These are phyloP conservation scores for Drosophila koepferae DNA, from an alignment of 2,888 invertebrate genomes.

Conservation along the genomic window DNA sequence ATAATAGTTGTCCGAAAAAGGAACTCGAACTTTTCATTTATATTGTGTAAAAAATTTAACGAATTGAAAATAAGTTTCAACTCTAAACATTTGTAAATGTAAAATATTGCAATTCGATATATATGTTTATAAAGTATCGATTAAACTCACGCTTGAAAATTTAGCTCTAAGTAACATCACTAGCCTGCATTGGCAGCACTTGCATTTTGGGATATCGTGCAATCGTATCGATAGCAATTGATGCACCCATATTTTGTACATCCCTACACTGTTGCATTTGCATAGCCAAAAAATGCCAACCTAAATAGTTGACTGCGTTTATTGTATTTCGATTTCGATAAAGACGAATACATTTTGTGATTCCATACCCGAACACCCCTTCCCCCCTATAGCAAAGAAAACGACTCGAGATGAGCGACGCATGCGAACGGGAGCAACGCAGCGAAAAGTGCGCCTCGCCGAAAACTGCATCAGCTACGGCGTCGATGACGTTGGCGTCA, in stretches of 20 bases:
- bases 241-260: slow-evolving; percentile 54
- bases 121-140: neutral
- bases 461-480: slow-evolving; percentile 61
- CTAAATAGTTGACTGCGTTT: slow-evolving; percentile 62
- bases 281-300: slow-evolving; percentile 66
- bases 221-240: slow-evolving; percentile 43
- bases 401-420: slow-evolving; percentile 56
- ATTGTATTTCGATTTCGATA: slow-evolving; percentile 54
- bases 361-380: slow-evolving; percentile 17
- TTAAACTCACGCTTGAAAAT: neutral
- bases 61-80: neutral
- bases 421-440: slow-evolving; percentile 77
- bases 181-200: slow-evolving; percentile 25
- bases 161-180: neutral
- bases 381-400: slow-evolving; percentile 29
- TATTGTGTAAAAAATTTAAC: neutral
- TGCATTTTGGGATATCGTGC: slow-evolving; percentile 29
- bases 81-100: no score
- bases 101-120: neutral
- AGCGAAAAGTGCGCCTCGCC: slow-evolving; percentile 61
- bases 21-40: neutral
- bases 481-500: slow-evolving; percentile 67
- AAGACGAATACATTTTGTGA: slow-evolving; percentile 55
- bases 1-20: neutral
- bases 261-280: slow-evolving; percentile 73